These are phyloP conservation scores for Lamprotornis superbus DNA, from an alignment of 2,113 vertebrate genomes.

Conservation along the genomic window DNA sequence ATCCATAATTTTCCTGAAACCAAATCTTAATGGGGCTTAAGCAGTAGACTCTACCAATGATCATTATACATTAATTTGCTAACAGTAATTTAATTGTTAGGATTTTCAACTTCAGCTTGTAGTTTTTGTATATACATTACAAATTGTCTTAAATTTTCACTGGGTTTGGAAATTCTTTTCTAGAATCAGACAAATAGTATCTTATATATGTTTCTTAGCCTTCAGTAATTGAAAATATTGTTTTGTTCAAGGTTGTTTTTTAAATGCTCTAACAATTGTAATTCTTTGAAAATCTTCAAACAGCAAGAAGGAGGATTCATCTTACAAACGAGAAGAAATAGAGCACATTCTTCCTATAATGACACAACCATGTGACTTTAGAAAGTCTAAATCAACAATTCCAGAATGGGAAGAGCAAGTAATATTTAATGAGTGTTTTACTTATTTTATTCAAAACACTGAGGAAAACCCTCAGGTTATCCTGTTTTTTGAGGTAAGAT, in stretches of 20 bases:
- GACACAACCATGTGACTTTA: conserved; percentile 92
- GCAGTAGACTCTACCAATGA: not conserved
- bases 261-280: not conserved
- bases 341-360: conserved; percentile 88
- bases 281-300: conserved; percentile 31
- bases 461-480: conserved; percentile 81
- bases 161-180: not conserved
- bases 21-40: not conserved
- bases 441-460: conserved; percentile 82
- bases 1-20: not conserved
- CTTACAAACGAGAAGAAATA: conserved; percentile 84
- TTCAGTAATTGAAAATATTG: not conserved
- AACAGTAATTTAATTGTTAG: not conserved
- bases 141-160: not conserved
- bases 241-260: not conserved
- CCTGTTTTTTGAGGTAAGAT: conserved; percentile 91
- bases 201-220: not conserved
- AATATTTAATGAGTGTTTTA: conserved; percentile 91
- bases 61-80: not conserved
- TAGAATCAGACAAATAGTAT: not conserved
- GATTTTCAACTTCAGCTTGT: not conserved
- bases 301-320: conserved; percentile 84
- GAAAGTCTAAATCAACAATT: conserved; percentile 84
- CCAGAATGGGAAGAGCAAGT: conserved; percentile 97
- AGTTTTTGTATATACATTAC: not conserved